Base-by-base conservation (phyloP, 2,888 invertebrate species). In the Cerastis leucographa region DNA sequence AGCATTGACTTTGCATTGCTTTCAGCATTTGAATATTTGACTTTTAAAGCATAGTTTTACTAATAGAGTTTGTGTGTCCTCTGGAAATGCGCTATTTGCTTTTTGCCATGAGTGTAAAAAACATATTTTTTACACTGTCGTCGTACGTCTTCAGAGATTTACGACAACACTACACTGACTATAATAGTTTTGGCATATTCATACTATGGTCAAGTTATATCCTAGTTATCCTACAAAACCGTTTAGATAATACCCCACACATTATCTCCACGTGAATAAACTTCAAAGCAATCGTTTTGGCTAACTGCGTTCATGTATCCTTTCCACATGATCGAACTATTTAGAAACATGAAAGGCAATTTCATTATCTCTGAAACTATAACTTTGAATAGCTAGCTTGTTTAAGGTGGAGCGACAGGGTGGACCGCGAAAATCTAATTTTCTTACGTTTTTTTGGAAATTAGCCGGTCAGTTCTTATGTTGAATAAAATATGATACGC, bases 211-310 rank as follows among this genome's bases (percentile, higher is more conserved):
- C 25, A 46, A 70, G n/a, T 35, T 35, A 35, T 35, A 35, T 35
- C 35, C n/a, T n/a, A 42, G 49, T 35, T 19, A 25, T 25, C 11
- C 19, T 22, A 42, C 14, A n/a, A 56, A 54, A 61, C 76, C 12
- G 66, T 70, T 71, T 67, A 72, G 62, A n/a, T 64, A 74, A 71
- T 22, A 62, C 35, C 25, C 64, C 61, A 29, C 42, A 14, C 29
- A 73, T 65, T 56, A 19, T 8, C 40, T 71, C 14, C 69, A 71
- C 51, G 40, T 70, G 71, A 69, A 0, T 70, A 35, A 82, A 74
- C 86, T 72, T 83, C 78, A 85, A 83, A 83, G 83, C 68, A 17
- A 2, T 68, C 22, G 74, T 72, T 82, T 76, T 73, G 76, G 70
- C 73, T 70, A 82, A 46, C 64, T 61, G 61, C 65, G 73, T 77